Base-by-base conservation (phyloP, 2,797 vertebrate genomes). In the Phoeniculus purpureus region DNA sequence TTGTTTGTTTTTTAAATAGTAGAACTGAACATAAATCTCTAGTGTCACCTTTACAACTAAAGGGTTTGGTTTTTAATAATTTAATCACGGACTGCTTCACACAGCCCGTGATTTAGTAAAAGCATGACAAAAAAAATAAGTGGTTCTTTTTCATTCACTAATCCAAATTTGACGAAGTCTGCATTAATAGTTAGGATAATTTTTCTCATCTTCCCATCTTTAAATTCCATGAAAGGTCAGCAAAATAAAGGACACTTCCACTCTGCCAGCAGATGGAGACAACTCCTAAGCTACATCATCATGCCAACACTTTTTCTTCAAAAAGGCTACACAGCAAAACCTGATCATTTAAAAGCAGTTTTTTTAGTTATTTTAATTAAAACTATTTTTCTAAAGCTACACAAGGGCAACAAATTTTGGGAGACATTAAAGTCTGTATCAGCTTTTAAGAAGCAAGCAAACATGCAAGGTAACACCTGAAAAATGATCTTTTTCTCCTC, bases 401-500 rank as follows among this genome's bases (percentile, higher is more conserved):
- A 1, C 32, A 14, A 72, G 29, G n/a, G 13, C 76, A 84, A 77
- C 8, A 50, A 23, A 29, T 47, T 4, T 6, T 2, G 43, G 50
- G 20, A 11, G 22, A 25, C 23, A 55, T 3, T 8, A 88, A 75
- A 20, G 48, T 29, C 64, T 85, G 12, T 54, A 58, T 31, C 70
- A 59, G 45, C 40, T 48, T 27, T 75, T 34, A 81, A 83, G 51
- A 17, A 51, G 22, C 16, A 21, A 52, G 10, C 2, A 9, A 10
- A 52, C 27, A 20, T 43, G 43, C 29, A 67, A 29, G 7, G 27
- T 23, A 27, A 81, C 66, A 62, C 16, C 20, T 85, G 37, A 61
- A 87, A 95, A 52, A 61, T 26, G 8, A 55, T 75, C 87, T 91
- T 85, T 71, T 70, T 90, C n/a, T 14, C 43, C 70, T 75, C 65